Percentiles rank a stretch among this genome's conserved stretches.
Conservation (phyloP, 2,113 vertebrate species). For the Malurus cyaneus region DNA sequence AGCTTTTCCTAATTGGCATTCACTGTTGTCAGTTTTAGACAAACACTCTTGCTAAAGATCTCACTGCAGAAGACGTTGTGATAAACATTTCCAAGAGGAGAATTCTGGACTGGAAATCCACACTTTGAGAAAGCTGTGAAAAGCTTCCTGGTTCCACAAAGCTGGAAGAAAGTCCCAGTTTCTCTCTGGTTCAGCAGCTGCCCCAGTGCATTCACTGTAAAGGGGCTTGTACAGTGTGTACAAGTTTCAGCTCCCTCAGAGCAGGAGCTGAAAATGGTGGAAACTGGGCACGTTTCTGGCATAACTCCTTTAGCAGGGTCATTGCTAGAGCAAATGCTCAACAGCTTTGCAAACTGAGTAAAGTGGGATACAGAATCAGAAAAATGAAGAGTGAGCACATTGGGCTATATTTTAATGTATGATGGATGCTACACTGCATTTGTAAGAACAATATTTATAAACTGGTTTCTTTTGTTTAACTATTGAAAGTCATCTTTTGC, state of each 20-base stretch:
- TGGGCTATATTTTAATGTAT: background rate
- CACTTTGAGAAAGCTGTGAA: background rate
- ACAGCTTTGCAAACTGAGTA: background rate
- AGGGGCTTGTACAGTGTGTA: background rate
- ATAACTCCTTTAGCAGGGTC: background rate
- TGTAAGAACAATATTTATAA: background rate
- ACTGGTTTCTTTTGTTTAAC: background rate
- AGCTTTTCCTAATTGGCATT: background rate
- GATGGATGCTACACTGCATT: background rate
- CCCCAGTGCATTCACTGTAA: background rate
- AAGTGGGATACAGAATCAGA: background rate
- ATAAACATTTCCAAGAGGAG: background rate
- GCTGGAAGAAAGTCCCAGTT: background rate
- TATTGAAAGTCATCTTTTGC: background rate
- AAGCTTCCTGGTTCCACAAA: background rate
- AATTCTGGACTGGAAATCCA: background rate
- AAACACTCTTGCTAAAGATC: background rate
- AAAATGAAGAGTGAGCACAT: background rate
- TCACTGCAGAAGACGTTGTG: background rate
- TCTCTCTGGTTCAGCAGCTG: background rate
- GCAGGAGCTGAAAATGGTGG: background rate
- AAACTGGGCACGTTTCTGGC: background rate
- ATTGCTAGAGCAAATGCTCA: background rate
- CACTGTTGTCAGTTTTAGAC: background rate
- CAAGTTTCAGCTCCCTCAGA: background rate